phyloP scores from a whole-genome alignment of 2,797 vertebrate species.

The Rousettus madagascariensis region DNA sequence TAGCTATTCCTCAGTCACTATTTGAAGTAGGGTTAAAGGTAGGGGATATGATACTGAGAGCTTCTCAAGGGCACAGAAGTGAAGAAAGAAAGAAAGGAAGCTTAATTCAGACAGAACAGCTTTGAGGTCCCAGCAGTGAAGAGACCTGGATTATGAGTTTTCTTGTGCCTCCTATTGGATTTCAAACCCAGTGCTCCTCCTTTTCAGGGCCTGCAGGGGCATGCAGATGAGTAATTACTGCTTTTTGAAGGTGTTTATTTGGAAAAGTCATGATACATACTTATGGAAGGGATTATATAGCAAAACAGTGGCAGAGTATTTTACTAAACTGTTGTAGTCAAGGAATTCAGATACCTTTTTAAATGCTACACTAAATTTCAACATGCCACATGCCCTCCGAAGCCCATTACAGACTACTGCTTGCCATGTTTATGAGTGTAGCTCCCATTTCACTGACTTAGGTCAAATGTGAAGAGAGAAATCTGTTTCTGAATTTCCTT shows the following conservation, averaged over 20 bases:
- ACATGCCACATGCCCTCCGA: not conserved
- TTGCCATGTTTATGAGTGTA: not conserved
- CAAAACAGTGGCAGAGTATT: not conserved
- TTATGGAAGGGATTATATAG: not conserved
- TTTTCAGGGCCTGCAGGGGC: not conserved
- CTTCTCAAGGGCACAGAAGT: not conserved
- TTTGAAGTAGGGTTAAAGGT: constrained; percentile 36
- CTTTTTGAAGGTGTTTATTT: not conserved
- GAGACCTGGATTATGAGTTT: not conserved
- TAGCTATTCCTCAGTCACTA: not conserved
- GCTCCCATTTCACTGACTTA: not conserved
- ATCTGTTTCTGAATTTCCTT: not conserved
- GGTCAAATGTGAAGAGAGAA: not conserved
- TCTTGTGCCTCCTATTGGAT: not conserved
- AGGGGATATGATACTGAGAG: not conserved
- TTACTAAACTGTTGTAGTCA: not conserved
- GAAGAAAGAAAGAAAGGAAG: not conserved
- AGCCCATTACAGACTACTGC: not conserved
- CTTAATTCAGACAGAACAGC: constrained; percentile 26
- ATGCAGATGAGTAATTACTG: not conserved
- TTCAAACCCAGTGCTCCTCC: not conserved
- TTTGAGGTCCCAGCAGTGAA: not conserved
- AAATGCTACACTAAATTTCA: constrained; percentile 8
- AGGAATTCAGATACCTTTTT: not conserved
- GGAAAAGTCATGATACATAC: not conserved